Evolutionary conservation across 2,888 invertebrate species (phyloP).

Genomic region (Ochlodes sylvanus): DNA sequence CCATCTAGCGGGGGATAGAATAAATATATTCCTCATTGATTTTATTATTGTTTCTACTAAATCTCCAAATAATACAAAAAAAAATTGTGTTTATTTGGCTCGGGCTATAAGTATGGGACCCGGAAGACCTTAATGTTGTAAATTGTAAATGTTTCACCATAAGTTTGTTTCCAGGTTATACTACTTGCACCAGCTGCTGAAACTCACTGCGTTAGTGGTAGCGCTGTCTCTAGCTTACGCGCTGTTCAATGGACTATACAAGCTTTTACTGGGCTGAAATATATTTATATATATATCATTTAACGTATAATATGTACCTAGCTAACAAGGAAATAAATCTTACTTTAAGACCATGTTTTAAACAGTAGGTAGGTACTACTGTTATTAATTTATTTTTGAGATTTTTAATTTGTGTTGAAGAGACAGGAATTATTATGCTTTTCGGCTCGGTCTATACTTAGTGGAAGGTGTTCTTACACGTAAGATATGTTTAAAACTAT

Average conservation of each 20-base stretch:
- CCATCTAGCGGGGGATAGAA: no score
- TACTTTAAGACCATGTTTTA: not conserved
- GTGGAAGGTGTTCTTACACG: no score
- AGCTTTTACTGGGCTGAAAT: constrained; percentile 25
- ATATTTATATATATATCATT: not conserved
- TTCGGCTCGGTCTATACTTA: no score
- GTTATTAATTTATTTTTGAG: not conserved
- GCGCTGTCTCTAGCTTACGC: constrained; percentile 57
- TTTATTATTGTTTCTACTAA: no score
- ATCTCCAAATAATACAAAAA: no score
- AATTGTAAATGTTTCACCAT: no score
- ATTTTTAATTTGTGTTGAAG: no score
- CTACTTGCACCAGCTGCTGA: constrained; percentile 74
- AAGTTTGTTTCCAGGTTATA: constrained; percentile 67
- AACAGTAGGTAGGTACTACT: not conserved
- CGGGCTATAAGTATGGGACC: no score
- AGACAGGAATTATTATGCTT: no score
- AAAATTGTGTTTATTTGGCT: constrained; percentile 28
- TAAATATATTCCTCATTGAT: no score
- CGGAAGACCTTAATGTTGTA: no score
- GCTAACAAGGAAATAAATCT: not conserved
- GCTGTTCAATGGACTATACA: constrained; percentile 48
- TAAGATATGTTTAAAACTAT: no score
- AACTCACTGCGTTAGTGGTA: constrained; percentile 56
- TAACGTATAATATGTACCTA: not conserved